Evolutionary conservation across 2,888 invertebrate genomes (phyloP).

Genomic region (Buathra laborator): DNA sequence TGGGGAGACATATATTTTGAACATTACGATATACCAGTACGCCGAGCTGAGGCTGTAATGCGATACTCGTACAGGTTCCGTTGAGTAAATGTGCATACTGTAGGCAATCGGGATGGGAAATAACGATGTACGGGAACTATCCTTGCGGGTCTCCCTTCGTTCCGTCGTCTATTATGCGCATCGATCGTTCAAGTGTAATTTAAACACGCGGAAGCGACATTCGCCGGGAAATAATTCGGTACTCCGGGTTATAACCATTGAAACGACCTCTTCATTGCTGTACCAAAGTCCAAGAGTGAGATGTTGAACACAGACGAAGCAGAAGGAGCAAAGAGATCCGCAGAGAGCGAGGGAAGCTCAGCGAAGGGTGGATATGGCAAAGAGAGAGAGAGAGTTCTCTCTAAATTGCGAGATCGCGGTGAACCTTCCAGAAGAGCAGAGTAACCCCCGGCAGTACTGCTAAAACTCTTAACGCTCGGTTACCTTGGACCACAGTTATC

Average conservation of each 20-base stretch:
- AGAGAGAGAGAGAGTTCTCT: slow-evolving; percentile 17
- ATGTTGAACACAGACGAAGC: background rate
- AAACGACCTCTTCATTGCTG: background rate
- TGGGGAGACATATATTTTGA: background rate
- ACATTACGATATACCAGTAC: background rate
- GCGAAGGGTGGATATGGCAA: background rate
- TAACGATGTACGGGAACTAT: slow-evolving; percentile 5
- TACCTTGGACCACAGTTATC: slow-evolving; percentile 61
- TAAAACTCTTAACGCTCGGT: slow-evolving; percentile 67
- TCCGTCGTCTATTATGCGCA: background rate
- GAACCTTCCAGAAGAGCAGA: slow-evolving; percentile 23
- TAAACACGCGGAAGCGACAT: background rate
- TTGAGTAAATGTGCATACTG: background rate
- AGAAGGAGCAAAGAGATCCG: background rate
- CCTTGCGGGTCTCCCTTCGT: background rate
- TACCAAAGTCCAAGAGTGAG: background rate
- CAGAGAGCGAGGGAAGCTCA: background rate
- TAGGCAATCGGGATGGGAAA: background rate
- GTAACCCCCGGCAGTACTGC: slow-evolving; percentile 31
- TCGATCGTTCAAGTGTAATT: slow-evolving; percentile 12
- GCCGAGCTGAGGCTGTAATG: background rate
- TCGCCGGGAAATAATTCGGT: background rate
- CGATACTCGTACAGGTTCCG: background rate
- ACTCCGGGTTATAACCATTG: background rate
- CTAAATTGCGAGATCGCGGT: slow-evolving; percentile 29